A percentile compares a stretch with the other conserved stretches of the same genome.
Conservation (phyloP, 2,113 vertebrate species). For the Scopus umbretta region DNA sequence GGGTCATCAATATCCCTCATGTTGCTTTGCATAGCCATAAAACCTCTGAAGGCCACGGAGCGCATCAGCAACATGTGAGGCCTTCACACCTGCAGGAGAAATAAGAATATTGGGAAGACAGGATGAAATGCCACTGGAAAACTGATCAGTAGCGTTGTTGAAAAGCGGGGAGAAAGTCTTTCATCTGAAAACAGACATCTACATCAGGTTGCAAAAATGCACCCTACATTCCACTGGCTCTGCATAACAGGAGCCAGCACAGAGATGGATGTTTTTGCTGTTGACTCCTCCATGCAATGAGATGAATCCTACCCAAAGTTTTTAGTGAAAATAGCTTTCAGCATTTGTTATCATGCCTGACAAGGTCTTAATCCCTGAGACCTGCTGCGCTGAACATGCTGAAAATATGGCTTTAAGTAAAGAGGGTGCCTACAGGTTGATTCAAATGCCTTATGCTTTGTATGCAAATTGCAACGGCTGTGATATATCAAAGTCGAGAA, state of each 20-base stretch:
- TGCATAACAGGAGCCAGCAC: background rate
- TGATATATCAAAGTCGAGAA: background rate
- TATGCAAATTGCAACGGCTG: background rate
- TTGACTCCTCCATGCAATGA: background rate
- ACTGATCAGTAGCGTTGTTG: background rate
- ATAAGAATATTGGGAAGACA: background rate
- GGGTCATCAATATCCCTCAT: fast-evolving
- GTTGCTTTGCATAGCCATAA: background rate
- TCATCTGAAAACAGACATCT: background rate
- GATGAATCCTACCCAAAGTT: background rate
- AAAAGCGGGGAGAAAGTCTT: background rate
- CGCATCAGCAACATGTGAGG: background rate
- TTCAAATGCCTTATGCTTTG: background rate
- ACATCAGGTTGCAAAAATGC: background rate
- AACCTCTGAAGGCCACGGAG: background rate
- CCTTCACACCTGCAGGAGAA: background rate
- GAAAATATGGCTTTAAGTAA: background rate
- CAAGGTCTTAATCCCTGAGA: background rate
- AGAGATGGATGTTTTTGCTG: background rate
- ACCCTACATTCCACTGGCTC: background rate
- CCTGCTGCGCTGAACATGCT: fast-evolving
- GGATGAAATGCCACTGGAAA: background rate
- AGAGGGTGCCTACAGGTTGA: background rate
- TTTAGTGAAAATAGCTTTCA: background rate
- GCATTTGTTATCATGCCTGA: background rate